These are phyloP conservation scores for Ploceus nigricollis DNA, from an alignment of 2,113 vertebrate genomes.

Conservation along the genomic window DNA sequence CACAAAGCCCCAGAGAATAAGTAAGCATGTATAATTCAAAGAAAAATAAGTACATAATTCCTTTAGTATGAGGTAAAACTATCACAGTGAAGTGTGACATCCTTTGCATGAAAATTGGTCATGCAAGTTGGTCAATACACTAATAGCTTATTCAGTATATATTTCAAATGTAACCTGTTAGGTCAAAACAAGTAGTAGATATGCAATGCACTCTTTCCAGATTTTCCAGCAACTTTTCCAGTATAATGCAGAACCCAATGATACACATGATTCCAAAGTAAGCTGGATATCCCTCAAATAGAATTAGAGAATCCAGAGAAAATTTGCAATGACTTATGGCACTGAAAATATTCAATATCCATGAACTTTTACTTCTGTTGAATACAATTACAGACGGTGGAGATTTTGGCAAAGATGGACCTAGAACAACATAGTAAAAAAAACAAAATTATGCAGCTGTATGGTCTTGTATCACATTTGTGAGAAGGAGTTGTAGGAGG, in stretches of 20 bases:
- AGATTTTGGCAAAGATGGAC: neutral
- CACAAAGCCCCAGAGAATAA: neutral
- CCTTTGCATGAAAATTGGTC: neutral
- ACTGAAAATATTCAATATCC: neutral
- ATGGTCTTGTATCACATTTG: neutral
- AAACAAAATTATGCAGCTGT: neutral
- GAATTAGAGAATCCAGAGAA: neutral
- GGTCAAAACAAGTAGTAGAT: neutral
- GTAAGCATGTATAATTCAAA: neutral
- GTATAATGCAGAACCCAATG: neutral
- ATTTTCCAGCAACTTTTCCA: neutral
- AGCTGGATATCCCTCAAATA: neutral
- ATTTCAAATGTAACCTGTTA: neutral
- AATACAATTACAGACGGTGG: neutral
- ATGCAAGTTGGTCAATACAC: neutral
- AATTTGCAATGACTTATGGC: neutral
- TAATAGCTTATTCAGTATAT: neutral
- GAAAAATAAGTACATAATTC: neutral
- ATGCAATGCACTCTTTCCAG: neutral
- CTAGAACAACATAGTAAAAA: neutral
- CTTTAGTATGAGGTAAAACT: neutral
- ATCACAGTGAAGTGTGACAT: neutral
- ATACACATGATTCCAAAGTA: neutral
- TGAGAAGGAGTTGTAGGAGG: neutral
- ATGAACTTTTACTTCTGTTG: neutral